A percentile compares a stretch with the other conserved stretches of the same genome.
Evolutionary conservation across 2,888 invertebrate species (phyloP).

Genomic region (Limnephilus marmoratus): DNA sequence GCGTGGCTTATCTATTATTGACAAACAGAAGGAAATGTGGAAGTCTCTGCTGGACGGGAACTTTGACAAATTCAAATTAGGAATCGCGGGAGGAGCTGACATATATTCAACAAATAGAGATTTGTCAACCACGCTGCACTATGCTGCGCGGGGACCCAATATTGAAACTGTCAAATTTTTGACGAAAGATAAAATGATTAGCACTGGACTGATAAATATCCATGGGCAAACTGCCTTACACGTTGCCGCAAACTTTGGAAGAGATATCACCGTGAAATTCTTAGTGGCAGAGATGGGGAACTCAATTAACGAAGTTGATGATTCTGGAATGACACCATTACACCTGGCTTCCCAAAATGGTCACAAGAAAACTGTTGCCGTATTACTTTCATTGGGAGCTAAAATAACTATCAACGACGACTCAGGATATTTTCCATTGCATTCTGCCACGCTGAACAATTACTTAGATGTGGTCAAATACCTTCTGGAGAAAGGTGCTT

Average conservation of each 20-base stretch:
- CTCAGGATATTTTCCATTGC: too few relatives aligned
- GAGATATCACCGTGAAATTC: neutral
- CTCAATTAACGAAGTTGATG: neutral
- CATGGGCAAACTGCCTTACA: too few relatives aligned
- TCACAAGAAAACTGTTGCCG: constrained; percentile 7
- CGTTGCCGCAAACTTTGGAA: neutral
- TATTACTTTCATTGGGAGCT: neutral
- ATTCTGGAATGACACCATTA: neutral
- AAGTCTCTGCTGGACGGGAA: too few relatives aligned
- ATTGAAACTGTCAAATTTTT: neutral
- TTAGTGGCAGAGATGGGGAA: neutral
- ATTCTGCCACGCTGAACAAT: too few relatives aligned
- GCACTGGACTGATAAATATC: neutral
- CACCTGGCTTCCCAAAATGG: neutral
- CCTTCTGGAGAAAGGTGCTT: neutral
- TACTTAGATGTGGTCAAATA: too few relatives aligned
- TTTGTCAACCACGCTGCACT: neutral
- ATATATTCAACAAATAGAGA: neutral
- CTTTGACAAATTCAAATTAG: too few relatives aligned
- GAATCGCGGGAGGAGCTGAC: neutral
- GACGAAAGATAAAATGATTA: neutral
- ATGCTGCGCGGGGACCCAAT: neutral
- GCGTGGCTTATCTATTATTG: too few relatives aligned
- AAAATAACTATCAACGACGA: too few relatives aligned
- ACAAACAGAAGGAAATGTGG: too few relatives aligned